Evolutionary conservation across 2,888 invertebrate species (phyloP).

Genomic region (Lasioglossum calceatum): DNA sequence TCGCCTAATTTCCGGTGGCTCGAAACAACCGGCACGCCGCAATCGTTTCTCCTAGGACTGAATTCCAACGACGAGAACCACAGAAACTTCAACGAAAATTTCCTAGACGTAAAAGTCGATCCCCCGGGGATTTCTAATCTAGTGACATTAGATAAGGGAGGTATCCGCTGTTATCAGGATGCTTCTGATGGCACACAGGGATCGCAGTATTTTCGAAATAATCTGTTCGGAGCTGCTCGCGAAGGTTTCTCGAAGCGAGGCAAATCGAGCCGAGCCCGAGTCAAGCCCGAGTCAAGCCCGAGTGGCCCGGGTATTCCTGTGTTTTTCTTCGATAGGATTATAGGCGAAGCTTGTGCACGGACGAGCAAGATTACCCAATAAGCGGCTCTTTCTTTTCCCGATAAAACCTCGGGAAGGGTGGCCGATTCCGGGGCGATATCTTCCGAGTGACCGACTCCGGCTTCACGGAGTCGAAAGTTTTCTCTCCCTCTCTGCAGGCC

Average conservation of each 20-base stretch:
- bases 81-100: background rate
- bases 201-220: constrained; percentile 8
- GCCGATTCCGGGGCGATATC: constrained; percentile 61
- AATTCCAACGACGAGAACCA: background rate
- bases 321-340: constrained; percentile 66
- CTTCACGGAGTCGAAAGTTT: constrained; percentile 58
- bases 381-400: constrained; percentile 59
- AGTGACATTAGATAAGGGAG: background rate
- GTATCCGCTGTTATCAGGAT: background rate
- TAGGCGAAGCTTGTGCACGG: constrained; percentile 62
- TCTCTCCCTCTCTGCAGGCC: constrained; percentile 20
- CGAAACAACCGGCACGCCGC: constrained; percentile 9
- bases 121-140: background rate
- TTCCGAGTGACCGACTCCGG: constrained; percentile 66
- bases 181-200: background rate
- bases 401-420: constrained; percentile 58
- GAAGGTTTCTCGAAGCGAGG: constrained; percentile 7
- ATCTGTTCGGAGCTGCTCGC: background rate
- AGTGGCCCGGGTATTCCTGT: constrained; percentile 43
- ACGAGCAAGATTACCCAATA: constrained; percentile 62
- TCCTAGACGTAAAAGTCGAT: background rate
- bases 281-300: background rate
- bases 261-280: constrained; percentile 19
- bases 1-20: constrained; percentile 18
- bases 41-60: background rate